Base-by-base conservation (phyloP, 1,140 invertebrate species). In the Coboldia fuscipes region DNA sequence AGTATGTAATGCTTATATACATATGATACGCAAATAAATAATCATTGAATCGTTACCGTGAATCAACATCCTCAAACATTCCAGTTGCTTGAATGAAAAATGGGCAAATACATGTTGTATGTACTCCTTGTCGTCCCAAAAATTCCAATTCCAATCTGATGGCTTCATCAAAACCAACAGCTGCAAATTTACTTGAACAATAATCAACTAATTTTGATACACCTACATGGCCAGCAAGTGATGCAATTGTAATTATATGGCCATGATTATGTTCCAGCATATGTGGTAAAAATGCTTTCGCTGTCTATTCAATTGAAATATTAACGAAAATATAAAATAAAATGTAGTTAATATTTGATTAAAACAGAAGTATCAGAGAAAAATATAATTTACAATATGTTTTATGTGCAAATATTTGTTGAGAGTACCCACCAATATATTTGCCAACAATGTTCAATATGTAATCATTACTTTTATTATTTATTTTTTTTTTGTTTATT, bases 191-290 rank as follows among this genome's bases (percentile, higher is more conserved):
- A 4, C 85, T 88, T 2, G 86, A 72, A 51, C 86, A 93, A 58
- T 97, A 97, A 62, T 97, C 93, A 2, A 84, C 77, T 36, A 96
- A 67, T 47, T 83, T 82, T 36, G 74, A 68, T 34, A 78, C 71
- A 24, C 84, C 79, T 13, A 75, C 60, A 39, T 83, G 64, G 14
- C 90, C 93, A 16, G 92, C 92, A 43, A 92, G 68, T 30, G 85
- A 93, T 0, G 92, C 84, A 34, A 98, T 78, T 2, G 84, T 93
- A 1, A 97, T 88, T 38, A 98, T 77, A 45, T 99, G 94, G 75
- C 51, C 51, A 34, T 48, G 47, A 37, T 55, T 41, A 18, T 50
- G 50, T 42, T 55, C 50, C 37, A 55, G 53, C 51, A 54, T 54
- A 42, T 50, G 47, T 41, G 51, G 50, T 41, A 55, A 38, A 37